phyloP scores from a whole-genome alignment of 2,888 invertebrate species.

The Protophormia terraenovae region DNA sequence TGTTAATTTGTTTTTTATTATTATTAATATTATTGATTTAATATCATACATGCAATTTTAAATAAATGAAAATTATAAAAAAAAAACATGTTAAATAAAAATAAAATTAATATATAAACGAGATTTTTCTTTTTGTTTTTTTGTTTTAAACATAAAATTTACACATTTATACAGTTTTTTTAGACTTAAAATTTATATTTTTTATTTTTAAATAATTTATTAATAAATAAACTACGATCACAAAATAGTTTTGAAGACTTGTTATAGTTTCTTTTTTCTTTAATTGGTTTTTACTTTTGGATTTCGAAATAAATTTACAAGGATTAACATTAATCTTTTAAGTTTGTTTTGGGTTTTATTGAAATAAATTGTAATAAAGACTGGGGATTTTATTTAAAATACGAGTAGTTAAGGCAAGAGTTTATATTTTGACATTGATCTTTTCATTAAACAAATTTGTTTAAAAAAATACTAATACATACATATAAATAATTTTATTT shows the following conservation, averaged over 20 bases:
- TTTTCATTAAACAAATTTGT: conserved; percentile 2
- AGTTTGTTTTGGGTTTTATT: not conserved
- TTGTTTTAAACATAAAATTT: conserved; percentile 59
- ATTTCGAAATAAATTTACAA: not conserved
- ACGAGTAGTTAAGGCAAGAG: conserved; percentile 40
- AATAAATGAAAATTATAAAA: conserved; percentile 3
- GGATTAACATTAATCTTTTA: conserved; percentile 4
- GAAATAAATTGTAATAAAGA: not conserved
- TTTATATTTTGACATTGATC: conserved; percentile 20
- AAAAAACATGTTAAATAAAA: conserved; percentile 4
- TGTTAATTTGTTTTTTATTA: conserved; percentile 21
- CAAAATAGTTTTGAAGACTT: conserved; percentile 68
- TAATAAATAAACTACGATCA: conserved; percentile 67
- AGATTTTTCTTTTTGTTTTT: conserved; percentile 8
- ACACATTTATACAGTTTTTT: conserved; percentile 63
- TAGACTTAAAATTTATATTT: conserved; percentile 53
- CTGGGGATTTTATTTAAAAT: not conserved
- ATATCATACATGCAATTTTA: conserved; percentile 47
- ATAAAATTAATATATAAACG: not conserved
- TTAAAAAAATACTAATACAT: conserved; percentile 6
- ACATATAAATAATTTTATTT: no score
- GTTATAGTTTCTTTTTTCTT: conserved; percentile 35
- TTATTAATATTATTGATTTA: not conserved
- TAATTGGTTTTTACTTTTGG: conserved; percentile 14
- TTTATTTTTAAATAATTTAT: conserved; percentile 64